A percentile compares a stretch with the other conserved stretches of the same genome.
Evolutionary conservation across 1,140 invertebrate species (phyloP).

Genomic region (Papilio polytes): DNA sequence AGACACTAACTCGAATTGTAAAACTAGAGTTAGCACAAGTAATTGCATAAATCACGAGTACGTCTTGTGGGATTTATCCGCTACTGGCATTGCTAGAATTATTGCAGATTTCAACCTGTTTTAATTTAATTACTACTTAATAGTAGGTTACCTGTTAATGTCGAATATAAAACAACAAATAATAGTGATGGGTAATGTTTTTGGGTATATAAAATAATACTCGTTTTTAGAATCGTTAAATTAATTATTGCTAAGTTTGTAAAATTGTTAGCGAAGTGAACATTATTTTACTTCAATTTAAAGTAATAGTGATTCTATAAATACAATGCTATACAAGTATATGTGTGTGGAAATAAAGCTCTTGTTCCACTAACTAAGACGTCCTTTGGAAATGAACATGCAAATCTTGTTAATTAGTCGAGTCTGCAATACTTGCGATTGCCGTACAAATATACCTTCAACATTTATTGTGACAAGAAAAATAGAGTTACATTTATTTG

Average conservation of each 20-base stretch:
- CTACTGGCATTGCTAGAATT: slow-evolving; percentile 3
- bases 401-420: slow-evolving; percentile 9
- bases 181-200: not conserved
- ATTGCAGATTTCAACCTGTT: slow-evolving; percentile 9
- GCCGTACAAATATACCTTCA: not conserved
- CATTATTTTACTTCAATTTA: no score
- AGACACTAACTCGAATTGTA: slow-evolving; percentile 24
- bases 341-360: not conserved
- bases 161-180: not conserved
- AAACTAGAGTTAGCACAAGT: slow-evolving; percentile 30
- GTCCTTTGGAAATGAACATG: not conserved
- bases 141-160: not conserved
- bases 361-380: not conserved
- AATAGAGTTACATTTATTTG: not conserved
- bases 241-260: no score
- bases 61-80: slow-evolving; percentile 29
- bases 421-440: not conserved
- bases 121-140: not conserved
- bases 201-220: no score
- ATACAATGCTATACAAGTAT: no score
- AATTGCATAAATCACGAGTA: slow-evolving; percentile 35
- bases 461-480: not conserved
- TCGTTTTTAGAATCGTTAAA: no score
- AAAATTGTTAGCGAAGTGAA: no score
- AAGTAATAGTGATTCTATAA: no score